Evolutionary conservation across 2,113 vertebrate species (phyloP).

Genomic region (Colossoma macropomum): DNA sequence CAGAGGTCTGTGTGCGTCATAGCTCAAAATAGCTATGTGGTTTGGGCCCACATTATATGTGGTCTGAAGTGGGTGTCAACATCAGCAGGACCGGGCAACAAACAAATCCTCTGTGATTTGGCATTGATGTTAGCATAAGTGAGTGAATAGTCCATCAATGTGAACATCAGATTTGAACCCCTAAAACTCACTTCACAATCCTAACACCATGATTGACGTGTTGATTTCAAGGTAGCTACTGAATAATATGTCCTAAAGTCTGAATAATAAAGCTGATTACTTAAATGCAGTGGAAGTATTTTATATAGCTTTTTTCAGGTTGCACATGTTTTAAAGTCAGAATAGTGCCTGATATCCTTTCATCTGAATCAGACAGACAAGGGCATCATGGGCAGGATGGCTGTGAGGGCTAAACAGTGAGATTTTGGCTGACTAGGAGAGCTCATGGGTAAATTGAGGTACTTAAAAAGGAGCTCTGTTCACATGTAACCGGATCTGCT

Average conservation of each 20-base stretch:
- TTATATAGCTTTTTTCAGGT: background rate
- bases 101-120: background rate
- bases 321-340: background rate
- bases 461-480: constrained; percentile 83
- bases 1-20: background rate
- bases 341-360: constrained; percentile 24
- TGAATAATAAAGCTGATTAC: no score
- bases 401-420: constrained; percentile 70
- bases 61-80: constrained; percentile 12
- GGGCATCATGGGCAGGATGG: constrained; percentile 47
- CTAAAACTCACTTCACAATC: no score
- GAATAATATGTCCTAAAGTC: no score
- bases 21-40: background rate
- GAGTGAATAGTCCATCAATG: background rate
- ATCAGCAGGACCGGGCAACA: background rate
- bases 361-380: constrained; percentile 48
- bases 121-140: background rate
- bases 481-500: constrained; percentile 78
- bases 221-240: no score
- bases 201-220: no score
- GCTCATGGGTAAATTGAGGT: constrained; percentile 74
- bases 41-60: background rate
- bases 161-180: no score
- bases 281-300: background rate
- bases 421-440: constrained; percentile 68